Conservation (phyloP, 1,140 invertebrate genomes). For the Camponotus pennsylvanicus region DNA sequence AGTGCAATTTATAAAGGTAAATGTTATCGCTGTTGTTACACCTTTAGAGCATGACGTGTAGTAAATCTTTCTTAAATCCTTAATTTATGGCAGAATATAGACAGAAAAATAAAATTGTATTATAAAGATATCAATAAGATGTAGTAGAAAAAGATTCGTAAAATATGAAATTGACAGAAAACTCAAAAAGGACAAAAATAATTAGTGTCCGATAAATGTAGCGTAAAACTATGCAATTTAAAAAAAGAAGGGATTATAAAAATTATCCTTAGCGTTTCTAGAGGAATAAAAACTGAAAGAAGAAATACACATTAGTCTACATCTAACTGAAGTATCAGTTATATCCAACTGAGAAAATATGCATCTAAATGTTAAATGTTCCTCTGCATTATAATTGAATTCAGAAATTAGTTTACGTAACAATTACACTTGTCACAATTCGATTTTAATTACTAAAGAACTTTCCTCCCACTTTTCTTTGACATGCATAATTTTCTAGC, state of each 20-base stretch:
- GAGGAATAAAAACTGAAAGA: conserved; percentile 3
- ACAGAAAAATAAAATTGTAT: not conserved
- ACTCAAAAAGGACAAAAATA: not conserved
- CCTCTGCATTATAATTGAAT: not conserved
- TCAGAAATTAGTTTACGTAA: not conserved
- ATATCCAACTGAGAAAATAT: not conserved
- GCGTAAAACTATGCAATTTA: not conserved
- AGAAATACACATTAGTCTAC: not conserved
- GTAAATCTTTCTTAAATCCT: too few relatives aligned
- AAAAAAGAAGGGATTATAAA: not conserved
- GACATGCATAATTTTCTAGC: not conserved
- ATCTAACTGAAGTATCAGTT: not conserved
- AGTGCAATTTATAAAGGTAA: conserved; percentile 39
- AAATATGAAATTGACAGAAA: not conserved
- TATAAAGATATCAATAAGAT: conserved; percentile 9
- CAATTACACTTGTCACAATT: not conserved
- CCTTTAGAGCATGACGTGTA: not conserved
- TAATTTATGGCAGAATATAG: too few relatives aligned
- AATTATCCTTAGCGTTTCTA: not conserved
- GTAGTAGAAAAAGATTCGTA: not conserved
- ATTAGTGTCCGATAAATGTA: not conserved
- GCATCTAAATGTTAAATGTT: not conserved
- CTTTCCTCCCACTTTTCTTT: not conserved
- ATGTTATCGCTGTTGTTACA: not conserved
- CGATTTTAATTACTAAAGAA: not conserved